These are phyloP conservation scores for Ctenodactylus gundi DNA, from an alignment of 2,113 vertebrate genomes.

Conservation along the genomic window DNA sequence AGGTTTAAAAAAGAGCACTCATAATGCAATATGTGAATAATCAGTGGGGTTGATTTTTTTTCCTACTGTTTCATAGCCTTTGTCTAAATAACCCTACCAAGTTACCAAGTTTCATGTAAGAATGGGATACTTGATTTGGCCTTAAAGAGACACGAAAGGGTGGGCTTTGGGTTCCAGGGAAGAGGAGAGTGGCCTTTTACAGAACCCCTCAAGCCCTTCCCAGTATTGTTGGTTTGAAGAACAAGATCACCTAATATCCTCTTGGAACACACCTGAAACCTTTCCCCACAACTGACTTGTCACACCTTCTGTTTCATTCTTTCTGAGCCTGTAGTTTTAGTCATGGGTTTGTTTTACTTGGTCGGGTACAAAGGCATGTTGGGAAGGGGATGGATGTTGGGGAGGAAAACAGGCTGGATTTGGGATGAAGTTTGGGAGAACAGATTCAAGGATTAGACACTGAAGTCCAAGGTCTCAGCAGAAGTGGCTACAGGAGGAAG, in stretches of 20 bases:
- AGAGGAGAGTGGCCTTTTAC: background rate
- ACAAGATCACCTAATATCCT: slow-evolving; percentile 55
- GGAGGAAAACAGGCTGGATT: background rate
- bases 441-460: background rate
- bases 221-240: background rate
- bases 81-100: slow-evolving; percentile 76
- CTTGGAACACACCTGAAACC: slow-evolving; percentile 68
- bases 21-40: slow-evolving; percentile 88
- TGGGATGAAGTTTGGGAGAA: background rate
- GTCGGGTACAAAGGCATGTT: slow-evolving; percentile 10
- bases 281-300: background rate
- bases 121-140: slow-evolving; percentile 35
- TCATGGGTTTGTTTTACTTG: background rate
- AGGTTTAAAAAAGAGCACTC: slow-evolving; percentile 79
- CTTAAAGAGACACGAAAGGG: slow-evolving; percentile 35
- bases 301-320: background rate
- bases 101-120: slow-evolving; percentile 19
- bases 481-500: background rate
- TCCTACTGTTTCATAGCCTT: slow-evolving; percentile 87
- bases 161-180: background rate
- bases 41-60: slow-evolving; percentile 83
- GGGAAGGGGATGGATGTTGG: background rate
- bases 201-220: background rate
- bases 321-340: slow-evolving; percentile 10
- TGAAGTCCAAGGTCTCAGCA: background rate